These are phyloP conservation scores for Orbicella faveolata DNA, from an alignment of 64 coral and sea anemone species.

Conservation along the genomic window DNA sequence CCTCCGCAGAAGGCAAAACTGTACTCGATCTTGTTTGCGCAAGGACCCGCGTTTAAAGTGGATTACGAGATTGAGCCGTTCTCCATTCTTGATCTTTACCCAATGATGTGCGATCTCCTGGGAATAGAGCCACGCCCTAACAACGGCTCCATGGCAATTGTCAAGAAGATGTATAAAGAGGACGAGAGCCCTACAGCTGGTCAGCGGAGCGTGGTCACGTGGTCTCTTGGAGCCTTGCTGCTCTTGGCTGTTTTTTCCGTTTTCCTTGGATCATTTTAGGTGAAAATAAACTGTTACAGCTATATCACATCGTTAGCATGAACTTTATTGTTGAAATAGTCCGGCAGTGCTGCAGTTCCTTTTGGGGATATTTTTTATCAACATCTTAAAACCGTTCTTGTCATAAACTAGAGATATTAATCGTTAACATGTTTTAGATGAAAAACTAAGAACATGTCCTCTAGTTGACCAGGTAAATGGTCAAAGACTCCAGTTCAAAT, in stretches of 20 bases:
- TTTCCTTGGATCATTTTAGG: background rate
- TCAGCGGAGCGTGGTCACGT: constrained; percentile 1
- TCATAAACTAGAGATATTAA: too few relatives aligned
- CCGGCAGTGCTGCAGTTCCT: too few relatives aligned
- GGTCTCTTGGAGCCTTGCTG: background rate
- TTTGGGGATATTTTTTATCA: too few relatives aligned
- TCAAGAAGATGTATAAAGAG: constrained; percentile 41
- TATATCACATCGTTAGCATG: too few relatives aligned
- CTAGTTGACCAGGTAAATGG: too few relatives aligned
- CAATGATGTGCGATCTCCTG: constrained; percentile 58
- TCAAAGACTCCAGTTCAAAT: too few relatives aligned
- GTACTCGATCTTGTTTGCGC: constrained; percentile 51
- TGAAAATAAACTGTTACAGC: too few relatives aligned
- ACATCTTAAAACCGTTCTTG: too few relatives aligned
- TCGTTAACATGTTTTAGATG: too few relatives aligned
- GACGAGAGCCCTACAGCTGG: background rate
- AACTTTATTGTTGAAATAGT: too few relatives aligned
- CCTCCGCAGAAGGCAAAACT: constrained; percentile 12
- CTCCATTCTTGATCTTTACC: constrained; percentile 52
- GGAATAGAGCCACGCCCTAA: constrained; percentile 61
- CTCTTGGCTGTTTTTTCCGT: background rate
- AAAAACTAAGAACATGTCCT: too few relatives aligned
- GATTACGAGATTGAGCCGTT: constrained; percentile 52
- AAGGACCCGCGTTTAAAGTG: constrained; percentile 54
- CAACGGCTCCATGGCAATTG: constrained; percentile 55